Conservation (phyloP, 1,140 invertebrate species). For the Dolichoris vasculosae region DNA sequence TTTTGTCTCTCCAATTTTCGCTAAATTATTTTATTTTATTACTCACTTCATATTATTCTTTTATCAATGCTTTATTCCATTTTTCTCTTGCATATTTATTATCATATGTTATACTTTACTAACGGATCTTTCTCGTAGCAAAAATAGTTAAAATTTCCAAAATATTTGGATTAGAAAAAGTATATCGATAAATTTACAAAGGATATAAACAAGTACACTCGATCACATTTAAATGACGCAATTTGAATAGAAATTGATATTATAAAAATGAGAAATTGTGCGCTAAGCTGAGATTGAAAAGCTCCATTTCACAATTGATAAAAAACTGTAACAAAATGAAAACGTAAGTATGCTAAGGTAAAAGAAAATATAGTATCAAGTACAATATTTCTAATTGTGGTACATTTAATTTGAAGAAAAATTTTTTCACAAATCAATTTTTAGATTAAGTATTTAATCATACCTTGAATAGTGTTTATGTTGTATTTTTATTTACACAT, state of each 20-base stretch:
- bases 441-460: no score
- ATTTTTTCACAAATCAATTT: no score
- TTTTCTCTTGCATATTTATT: not conserved
- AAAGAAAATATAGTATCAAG: not conserved
- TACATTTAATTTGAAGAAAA: not conserved
- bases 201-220: not conserved
- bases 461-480: no score
- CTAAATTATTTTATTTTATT: conserved; percentile 32
- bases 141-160: conserved; percentile 5
- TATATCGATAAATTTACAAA: no score
- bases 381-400: not conserved
- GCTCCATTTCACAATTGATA: not conserved
- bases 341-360: not conserved
- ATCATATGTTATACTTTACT: not conserved
- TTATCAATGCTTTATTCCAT: not conserved
- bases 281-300: not conserved
- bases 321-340: not conserved
- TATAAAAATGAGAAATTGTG: conserved; percentile 50
- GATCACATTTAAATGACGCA: conserved; percentile 46
- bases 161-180: conserved; percentile 50
- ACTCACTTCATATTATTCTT: not conserved
- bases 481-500: not conserved
- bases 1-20: not conserved
- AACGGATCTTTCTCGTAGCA: not conserved
- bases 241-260: conserved; percentile 53